These are phyloP conservation scores for Misgurnus anguillicaudatus DNA, from an alignment of 2,113 vertebrate species.

Conservation along the genomic window DNA sequence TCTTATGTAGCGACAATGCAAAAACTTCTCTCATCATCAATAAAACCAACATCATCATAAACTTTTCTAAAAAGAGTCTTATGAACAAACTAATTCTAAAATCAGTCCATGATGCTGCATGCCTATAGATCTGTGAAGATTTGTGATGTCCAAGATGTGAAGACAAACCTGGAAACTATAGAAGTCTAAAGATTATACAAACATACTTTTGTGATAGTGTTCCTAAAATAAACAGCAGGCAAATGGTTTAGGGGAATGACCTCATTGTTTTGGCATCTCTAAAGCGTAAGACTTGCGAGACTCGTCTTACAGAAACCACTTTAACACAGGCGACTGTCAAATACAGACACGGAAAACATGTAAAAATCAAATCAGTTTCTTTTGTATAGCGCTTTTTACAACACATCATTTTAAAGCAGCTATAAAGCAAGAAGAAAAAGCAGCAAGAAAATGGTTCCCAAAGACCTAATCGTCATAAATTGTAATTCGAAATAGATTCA, in stretches of 20 bases:
- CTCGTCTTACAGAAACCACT: constrained; percentile 27
- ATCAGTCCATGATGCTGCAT: not conserved
- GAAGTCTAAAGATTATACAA: not conserved
- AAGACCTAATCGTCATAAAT: not conserved
- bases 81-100: not conserved
- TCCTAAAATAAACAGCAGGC: not conserved
- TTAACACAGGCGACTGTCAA: constrained; percentile 12
- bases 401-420: not conserved
- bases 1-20: not conserved
- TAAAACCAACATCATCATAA: not conserved
- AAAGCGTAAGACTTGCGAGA: not conserved
- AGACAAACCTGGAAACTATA: too few relatives aligned
- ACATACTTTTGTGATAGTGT: not conserved
- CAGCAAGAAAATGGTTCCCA: not conserved
- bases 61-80: too few relatives aligned
- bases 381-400: not conserved
- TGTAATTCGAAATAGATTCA: not conserved
- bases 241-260: not conserved
- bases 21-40: not conserved
- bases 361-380: not conserved
- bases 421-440: not conserved
- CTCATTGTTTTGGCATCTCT: not conserved
- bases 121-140: too few relatives aligned
- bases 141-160: too few relatives aligned
- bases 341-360: not conserved